phyloP scores from a whole-genome alignment of 2,113 vertebrate genomes.

The Loxodonta africana region DNA sequence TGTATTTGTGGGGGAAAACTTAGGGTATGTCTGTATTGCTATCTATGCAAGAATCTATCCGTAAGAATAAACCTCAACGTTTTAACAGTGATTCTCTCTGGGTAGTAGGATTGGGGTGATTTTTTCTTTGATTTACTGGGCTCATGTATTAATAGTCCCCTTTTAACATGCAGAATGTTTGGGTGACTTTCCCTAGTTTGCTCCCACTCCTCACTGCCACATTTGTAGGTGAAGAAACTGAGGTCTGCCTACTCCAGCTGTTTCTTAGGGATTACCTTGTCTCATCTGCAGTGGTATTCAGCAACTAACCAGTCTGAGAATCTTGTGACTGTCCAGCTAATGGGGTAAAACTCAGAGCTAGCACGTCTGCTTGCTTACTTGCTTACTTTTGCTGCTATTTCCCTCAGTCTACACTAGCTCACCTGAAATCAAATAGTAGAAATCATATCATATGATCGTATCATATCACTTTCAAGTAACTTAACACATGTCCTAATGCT shows the following conservation, averaged over 20 bases:
- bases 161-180: background rate
- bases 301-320: background rate
- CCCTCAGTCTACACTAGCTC: constrained; percentile 34
- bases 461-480: constrained; percentile 63
- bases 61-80: background rate
- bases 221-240: background rate
- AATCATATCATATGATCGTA: constrained; percentile 53
- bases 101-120: background rate
- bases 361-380: constrained; percentile 9
- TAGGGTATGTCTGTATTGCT: background rate
- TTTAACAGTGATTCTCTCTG: background rate
- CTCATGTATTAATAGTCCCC: background rate
- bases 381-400: background rate
- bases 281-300: background rate
- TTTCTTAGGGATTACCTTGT: background rate
- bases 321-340: background rate
- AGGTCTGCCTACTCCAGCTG: background rate
- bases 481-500: constrained; percentile 50
- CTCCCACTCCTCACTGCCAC: background rate
- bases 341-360: background rate
- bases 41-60: background rate
- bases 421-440: constrained; percentile 53
- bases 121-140: background rate
- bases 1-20: background rate
- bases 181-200: background rate